A percentile compares a stretch with the other conserved stretches of the same genome.
Evolutionary conservation across 2,797 vertebrate species (phyloP).

Genomic region (Tinamus major): DNA sequence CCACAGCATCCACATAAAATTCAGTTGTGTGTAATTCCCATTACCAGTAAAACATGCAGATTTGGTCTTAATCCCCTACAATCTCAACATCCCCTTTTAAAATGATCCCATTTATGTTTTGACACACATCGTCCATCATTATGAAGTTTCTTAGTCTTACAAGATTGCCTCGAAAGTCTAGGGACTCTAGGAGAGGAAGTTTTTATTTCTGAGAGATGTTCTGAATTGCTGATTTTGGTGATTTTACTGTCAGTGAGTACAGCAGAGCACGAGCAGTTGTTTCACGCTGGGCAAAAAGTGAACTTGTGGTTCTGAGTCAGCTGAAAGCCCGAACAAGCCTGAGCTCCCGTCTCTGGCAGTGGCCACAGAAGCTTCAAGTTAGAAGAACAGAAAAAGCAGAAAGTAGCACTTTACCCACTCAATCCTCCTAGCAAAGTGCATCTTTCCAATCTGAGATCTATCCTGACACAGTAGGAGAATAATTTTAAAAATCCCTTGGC

Average conservation of each 20-base stretch:
- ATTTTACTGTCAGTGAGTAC: neutral
- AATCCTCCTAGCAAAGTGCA: neutral
- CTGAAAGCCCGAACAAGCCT: constrained; percentile 38
- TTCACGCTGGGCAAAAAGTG: neutral
- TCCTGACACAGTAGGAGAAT: neutral
- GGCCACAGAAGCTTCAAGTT: neutral
- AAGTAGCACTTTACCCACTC: neutral
- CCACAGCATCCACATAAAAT: rapidly evolving
- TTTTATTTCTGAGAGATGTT: neutral
- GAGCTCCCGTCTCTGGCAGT: constrained; percentile 13
- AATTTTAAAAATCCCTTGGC: neutral
- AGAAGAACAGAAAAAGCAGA: neutral
- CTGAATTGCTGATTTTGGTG: neutral
- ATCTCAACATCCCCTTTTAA: neutral
- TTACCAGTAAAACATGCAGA: neutral
- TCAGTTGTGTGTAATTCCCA: neutral
- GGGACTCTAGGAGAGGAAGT: neutral
- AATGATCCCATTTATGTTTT: neutral
- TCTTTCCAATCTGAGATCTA: neutral
- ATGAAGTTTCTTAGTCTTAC: neutral
- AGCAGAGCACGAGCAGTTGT: neutral
- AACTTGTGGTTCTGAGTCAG: constrained; percentile 13
- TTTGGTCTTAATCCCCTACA: neutral
- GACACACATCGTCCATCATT: neutral
- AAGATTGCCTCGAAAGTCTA: neutral